Evolutionary conservation across 2,113 vertebrate species (phyloP), one percentile per base, ranked within the genome.

Genomic region (Ellobius talpinus): DNA sequence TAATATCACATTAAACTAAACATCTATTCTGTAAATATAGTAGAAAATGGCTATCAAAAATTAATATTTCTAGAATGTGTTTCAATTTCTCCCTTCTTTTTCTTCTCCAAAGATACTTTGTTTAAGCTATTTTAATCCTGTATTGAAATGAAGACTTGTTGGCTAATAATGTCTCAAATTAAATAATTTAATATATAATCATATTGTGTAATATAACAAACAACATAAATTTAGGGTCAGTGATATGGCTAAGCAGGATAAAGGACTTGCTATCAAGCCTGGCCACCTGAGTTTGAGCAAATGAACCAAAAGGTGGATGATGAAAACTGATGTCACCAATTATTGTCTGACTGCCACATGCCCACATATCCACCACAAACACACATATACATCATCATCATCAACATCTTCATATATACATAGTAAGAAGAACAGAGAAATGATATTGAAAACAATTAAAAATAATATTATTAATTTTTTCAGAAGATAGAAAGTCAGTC

Each of bases 151-250:
- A 21, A 89, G 19, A 79, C 45, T 63, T 63, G 58, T 0, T 93
- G 1, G 24, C 33, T 95, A 88, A 84, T 84, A 91, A 94, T 78
- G 10, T 73, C 26, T 91, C 74, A 87, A 92, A 33, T 65, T 65
- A 24, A 91, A 12, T 14, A 89, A 63, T 55, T 79, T 66, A 66
- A 70, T 68, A 33, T 55, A 58, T 76, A 89, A 94, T 47, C 16
- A 73, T 47, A 52, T 2, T 55, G 82, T 63, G 90, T 66, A 26
- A 3, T 36, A 61, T 12, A 45, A 88, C 58, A 68, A 65, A n/a
- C 61, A 2, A 24, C 36, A 78, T 55, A 65, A 58, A 4, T 90
- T 94, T 85, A 19, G 7, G 7, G 14, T 19, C 61, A 10, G 26
- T 45, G 29, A 66, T 10, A 85, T 47, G 26, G 39, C 9, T 47